These are phyloP conservation scores for Seriola aureovittata DNA, from an alignment of 2,113 vertebrate genomes.

Conservation along the genomic window DNA sequence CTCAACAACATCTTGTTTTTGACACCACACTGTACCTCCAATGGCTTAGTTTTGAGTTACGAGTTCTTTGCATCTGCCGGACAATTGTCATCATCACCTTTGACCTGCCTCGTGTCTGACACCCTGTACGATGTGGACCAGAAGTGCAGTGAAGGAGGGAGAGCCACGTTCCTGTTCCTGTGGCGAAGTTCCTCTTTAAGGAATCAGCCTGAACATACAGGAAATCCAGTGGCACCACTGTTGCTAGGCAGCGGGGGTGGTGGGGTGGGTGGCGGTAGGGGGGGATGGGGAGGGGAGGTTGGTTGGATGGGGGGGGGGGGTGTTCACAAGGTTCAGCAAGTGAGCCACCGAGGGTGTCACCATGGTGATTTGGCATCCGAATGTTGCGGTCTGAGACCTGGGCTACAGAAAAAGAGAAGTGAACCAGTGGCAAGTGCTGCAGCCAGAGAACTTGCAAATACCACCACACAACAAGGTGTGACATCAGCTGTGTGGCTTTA, in stretches of 20 bases:
- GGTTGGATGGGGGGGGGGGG: conserved; percentile 25
- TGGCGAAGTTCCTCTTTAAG: conserved; percentile 81
- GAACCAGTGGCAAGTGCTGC: conserved; percentile 62
- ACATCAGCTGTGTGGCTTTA: conserved; percentile 16
- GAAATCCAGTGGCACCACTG: conserved; percentile 83
- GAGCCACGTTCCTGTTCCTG: conserved; percentile 65
- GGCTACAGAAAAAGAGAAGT: conserved; percentile 77
- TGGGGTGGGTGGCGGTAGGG: no score
- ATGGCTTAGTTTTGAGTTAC: background rate
- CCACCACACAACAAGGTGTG: conserved; percentile 50
- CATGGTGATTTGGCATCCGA: conserved; percentile 86
- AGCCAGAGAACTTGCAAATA: conserved; percentile 60
- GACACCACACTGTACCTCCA: conserved; percentile 1
- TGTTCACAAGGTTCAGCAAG: conserved; percentile 78
- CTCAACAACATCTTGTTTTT: conserved; percentile 13
- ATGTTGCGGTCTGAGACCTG: conserved; percentile 83
- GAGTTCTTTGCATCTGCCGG: background rate
- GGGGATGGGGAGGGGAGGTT: background rate
- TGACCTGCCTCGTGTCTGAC: conserved; percentile 35
- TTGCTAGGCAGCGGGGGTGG: conserved; percentile 82
- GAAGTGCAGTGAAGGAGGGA: conserved; percentile 26
- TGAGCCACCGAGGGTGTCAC: conserved; percentile 82
- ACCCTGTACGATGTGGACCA: conserved; percentile 30
- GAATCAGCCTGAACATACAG: conserved; percentile 79
- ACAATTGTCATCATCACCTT: conserved; percentile 16